A percentile compares a stretch with the other conserved stretches of the same genome.
phyloP scores from a whole-genome alignment of 1,140 invertebrate genomes.

The Carposina sasakii region DNA sequence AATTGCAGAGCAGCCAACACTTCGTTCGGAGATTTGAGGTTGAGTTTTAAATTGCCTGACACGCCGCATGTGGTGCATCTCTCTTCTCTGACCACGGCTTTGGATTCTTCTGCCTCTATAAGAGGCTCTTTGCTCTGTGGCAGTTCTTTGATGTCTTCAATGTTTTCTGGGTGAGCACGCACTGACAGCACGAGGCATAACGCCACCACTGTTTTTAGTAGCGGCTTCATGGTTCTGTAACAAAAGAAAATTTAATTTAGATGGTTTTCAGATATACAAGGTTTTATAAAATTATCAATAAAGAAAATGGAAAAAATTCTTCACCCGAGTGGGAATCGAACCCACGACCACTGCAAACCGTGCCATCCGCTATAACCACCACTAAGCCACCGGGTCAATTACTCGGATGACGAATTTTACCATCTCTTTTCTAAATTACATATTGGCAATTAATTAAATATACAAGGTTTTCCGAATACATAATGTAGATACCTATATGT shows the following conservation, averaged over 20 bases:
- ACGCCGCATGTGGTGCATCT: constrained; percentile 51
- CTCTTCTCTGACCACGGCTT: constrained; percentile 41
- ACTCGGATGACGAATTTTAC: too few species aligned
- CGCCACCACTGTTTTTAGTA: constrained; percentile 53
- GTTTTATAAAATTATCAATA: too few species aligned
- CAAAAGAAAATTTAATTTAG: constrained; percentile 28
- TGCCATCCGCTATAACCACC: too few species aligned
- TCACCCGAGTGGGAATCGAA: too few species aligned
- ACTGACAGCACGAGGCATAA: constrained; percentile 41
- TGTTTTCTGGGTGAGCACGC: constrained; percentile 48
- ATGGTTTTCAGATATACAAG: neutral
- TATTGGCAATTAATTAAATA: too few species aligned
- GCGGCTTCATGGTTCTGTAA: constrained; percentile 68
- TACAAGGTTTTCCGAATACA: too few species aligned
- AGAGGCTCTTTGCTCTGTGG: constrained; percentile 41
- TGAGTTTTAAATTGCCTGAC: constrained; percentile 26
- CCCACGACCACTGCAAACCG: too few species aligned
- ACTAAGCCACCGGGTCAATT: too few species aligned
- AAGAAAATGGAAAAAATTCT: too few species aligned
- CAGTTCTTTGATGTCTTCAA: constrained; percentile 48
- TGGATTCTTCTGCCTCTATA: constrained; percentile 43
- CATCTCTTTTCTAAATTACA: too few species aligned
- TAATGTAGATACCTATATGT: too few species aligned
- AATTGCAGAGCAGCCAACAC: constrained; percentile 41
- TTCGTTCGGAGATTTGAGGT: constrained; percentile 40